These are phyloP conservation scores for Adela reaumurella DNA, from an alignment of 2,888 invertebrate species.

Conservation along the genomic window DNA sequence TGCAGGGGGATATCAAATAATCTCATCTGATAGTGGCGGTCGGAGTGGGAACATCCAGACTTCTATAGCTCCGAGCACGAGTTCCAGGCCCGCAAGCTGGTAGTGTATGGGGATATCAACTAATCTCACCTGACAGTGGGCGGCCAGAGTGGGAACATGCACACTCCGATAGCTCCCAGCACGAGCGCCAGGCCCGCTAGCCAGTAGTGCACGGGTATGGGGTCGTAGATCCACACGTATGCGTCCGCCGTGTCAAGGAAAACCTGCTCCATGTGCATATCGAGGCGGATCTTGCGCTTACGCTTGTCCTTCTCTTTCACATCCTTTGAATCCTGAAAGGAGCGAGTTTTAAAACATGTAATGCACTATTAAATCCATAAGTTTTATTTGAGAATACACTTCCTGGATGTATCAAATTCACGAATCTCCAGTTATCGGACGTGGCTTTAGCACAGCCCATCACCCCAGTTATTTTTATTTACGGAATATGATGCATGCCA, in stretches of 20 bases:
- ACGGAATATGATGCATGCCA: too few relatives aligned
- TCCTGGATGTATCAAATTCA: too few relatives aligned
- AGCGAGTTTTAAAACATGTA: too few relatives aligned
- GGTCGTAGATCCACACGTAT: constrained; percentile 98
- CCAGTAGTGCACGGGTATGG: constrained; percentile 93
- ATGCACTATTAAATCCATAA: too few relatives aligned
- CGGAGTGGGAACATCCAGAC: too few relatives aligned
- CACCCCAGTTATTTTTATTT: too few relatives aligned
- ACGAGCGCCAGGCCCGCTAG: constrained; percentile 87
- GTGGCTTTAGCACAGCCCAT: too few relatives aligned
- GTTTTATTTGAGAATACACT: too few relatives aligned
- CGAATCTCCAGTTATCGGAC: too few relatives aligned
- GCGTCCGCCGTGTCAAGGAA: constrained; percentile 94
- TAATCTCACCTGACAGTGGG: constrained; percentile 71
- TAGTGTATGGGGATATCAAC: background rate
- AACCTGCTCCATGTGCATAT: constrained; percentile 93
- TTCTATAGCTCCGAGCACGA: background rate
- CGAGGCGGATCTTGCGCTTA: constrained; percentile 90
- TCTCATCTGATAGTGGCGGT: constrained; percentile 56
- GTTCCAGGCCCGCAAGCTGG: background rate
- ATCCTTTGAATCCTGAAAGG: constrained; percentile 22
- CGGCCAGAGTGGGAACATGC: constrained; percentile 99
- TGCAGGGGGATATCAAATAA: constrained; percentile 59
- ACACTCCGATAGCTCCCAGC: constrained; percentile 89
- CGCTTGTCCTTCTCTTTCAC: constrained; percentile 61